Evolutionary conservation across 2,113 vertebrate genomes (phyloP), one percentile per base, ranked within the genome.

Genomic region (Saguinus midas): DNA sequence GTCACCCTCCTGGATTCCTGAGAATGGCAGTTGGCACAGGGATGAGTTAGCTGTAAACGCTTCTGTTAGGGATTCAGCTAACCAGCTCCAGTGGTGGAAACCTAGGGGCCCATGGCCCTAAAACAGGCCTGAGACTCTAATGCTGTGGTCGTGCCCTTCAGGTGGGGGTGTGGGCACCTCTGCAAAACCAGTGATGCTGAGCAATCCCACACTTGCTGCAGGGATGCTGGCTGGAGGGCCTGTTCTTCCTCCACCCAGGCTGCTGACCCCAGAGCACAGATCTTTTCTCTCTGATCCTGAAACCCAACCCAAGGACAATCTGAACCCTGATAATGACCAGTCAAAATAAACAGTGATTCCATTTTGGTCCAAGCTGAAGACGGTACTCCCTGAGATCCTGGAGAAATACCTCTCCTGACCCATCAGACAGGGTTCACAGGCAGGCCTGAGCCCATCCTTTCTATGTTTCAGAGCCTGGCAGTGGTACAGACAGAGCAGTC

Each of bases 401-500:
- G 32, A 55, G 12, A 73, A 32, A 61, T 40, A 10, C 20, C 37
- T 25, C 21, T 50, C 40, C 55, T 1, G n/a, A 55, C 43, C 23
- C 7, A 6, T 5, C 21, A 3, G 16, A 48, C 14, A 45, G 61
- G 79, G 48, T 27, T 43, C 32, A 8, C 0, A 0, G 40, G 78
- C 57, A 73, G 64, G 13, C 35, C 68, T 27, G 29, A 35, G 50
- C n/a, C 70, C 37, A 45, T 23, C 18, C 66, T 82, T 45, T 57
- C 43, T 27, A 6, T 12, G 40, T 3, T 14, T 52, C 73, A 23
- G 0, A 8, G 68, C 21, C 86, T 12, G 32, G 80, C 9, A 61
- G 29, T 8, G 6, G 40, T 21, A 1, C 10, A 10, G 52, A 64
- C 6, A 11, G 6, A 3, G 10, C 0, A 0, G 57, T 12, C 57